Base-by-base conservation (phyloP, 2,888 invertebrate species). In the Junonia oenone region DNA sequence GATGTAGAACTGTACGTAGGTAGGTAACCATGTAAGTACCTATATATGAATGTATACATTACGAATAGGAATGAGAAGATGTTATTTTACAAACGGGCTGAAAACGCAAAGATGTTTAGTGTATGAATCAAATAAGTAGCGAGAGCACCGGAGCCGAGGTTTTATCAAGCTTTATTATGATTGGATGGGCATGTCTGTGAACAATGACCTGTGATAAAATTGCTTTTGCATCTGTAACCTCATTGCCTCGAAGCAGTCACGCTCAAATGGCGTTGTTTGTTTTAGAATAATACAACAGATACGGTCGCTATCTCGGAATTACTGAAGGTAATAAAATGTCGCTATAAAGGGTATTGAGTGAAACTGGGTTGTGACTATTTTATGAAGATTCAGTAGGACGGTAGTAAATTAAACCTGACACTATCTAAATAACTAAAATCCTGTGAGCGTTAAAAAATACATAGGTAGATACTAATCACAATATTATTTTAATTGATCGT, bases 151-250 rank as follows among this genome's bases (percentile, higher is more conserved):
- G 45, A 26, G 45, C 14, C 48, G 40, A 37, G 48, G 43, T 35
- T 57, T 60, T 60, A 50, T 51, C 43, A 51, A 52, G 35, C 43
- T 61, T 55, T 52, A 55, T 52, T 61, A 52, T 61, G 57, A 61
- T 58, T 58, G 53, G 53, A 58, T 26, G 47, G 35, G 50, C 55
- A 46, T 45, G 51, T 57, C 38, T 37, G 51, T 56, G 53, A 61
- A 58, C 47, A 55, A 55, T 48, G 57, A 52, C 55, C 40, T 53
- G 45, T 62, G 60, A 64, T 62, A 51, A 56, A 59, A 59, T 59
- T 51, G 51, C 56, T 54, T 56, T 54, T 56, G 54, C 56, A 56
- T 59, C 54, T 53, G 35, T 53, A 59, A 54, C 33, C 33, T 51
- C 49, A 33, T 61, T 48, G 40, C 53, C 46, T 47, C 37, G 48